A percentile compares a stretch with the other conserved stretches of the same genome.
phyloP scores from a whole-genome alignment of 2,888 invertebrate genomes.

The Eremobia ochroleuca region DNA sequence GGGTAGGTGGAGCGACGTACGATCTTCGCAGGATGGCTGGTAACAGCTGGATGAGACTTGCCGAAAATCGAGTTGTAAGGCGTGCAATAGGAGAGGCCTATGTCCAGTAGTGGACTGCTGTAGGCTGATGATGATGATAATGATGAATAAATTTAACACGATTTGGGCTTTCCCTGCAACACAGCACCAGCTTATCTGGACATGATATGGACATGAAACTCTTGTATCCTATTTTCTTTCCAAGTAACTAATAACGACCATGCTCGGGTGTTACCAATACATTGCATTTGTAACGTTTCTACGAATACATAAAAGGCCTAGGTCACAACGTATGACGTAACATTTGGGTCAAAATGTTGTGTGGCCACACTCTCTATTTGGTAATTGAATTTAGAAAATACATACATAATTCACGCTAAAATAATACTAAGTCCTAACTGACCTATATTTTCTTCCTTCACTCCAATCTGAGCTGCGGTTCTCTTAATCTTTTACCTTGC shows the following conservation, averaged over 20 bases:
- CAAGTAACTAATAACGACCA: background rate
- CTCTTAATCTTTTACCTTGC: constrained; percentile 16
- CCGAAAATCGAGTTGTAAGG: no score
- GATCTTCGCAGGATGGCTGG: no score
- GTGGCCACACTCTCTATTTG: no score
- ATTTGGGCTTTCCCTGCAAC: background rate
- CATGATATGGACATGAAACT: background rate
- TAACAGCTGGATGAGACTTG: no score
- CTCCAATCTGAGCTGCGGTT: background rate
- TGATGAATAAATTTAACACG: background rate
- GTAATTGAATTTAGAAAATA: background rate
- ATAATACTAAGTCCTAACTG: background rate
- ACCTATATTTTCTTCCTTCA: background rate
- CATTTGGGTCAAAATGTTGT: background rate
- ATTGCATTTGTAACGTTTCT: background rate
- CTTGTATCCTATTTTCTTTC: background rate
- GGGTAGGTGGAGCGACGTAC: no score
- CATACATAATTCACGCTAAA: background rate
- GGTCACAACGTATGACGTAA: background rate
- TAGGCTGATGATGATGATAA: no score
- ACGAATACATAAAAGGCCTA: background rate
- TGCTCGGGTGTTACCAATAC: background rate
- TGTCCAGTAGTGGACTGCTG: no score
- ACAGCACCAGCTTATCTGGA: no score
- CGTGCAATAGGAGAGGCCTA: no score